phyloP scores from a whole-genome alignment of 1,140 invertebrate species.

The Amphibalanus amphitrite region DNA sequence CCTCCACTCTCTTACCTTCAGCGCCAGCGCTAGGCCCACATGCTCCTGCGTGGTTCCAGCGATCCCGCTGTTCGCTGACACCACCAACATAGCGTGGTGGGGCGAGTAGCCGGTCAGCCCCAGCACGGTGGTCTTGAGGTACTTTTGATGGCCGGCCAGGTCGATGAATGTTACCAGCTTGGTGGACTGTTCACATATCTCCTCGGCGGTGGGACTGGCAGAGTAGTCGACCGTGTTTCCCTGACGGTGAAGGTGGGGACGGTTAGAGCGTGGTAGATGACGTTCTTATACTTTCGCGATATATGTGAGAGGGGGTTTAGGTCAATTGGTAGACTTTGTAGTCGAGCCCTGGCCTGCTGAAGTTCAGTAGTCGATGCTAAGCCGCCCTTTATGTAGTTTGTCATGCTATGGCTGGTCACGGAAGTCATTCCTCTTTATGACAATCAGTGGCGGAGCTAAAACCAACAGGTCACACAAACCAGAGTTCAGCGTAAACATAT shows the following conservation, averaged over 20 bases:
- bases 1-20: slow-evolving; percentile 44
- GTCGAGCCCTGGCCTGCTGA: too few species aligned
- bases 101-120: slow-evolving; percentile 86
- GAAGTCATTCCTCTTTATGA: too few species aligned
- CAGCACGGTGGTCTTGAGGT: slow-evolving; percentile 84
- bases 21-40: slow-evolving; percentile 56
- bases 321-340: too few species aligned
- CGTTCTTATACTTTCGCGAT: too few species aligned
- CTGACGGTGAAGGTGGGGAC: neutral
- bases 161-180: slow-evolving; percentile 92
- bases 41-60: slow-evolving; percentile 44
- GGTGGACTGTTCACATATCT: slow-evolving; percentile 75
- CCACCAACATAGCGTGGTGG: slow-evolving; percentile 84
- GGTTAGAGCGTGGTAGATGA: too few species aligned
- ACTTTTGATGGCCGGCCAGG: slow-evolving; percentile 90
- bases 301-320: too few species aligned
- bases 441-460: too few species aligned
- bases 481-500: too few species aligned
- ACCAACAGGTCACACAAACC: too few species aligned
- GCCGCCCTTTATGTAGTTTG: too few species aligned
- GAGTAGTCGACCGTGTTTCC: slow-evolving; percentile 71
- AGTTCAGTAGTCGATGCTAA: too few species aligned
- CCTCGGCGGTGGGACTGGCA: slow-evolving; percentile 76
- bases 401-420: too few species aligned
- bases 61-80: slow-evolving; percentile 28